phyloP scores from a whole-genome alignment of 2,888 invertebrate genomes.

The Pegoplata infirma region DNA sequence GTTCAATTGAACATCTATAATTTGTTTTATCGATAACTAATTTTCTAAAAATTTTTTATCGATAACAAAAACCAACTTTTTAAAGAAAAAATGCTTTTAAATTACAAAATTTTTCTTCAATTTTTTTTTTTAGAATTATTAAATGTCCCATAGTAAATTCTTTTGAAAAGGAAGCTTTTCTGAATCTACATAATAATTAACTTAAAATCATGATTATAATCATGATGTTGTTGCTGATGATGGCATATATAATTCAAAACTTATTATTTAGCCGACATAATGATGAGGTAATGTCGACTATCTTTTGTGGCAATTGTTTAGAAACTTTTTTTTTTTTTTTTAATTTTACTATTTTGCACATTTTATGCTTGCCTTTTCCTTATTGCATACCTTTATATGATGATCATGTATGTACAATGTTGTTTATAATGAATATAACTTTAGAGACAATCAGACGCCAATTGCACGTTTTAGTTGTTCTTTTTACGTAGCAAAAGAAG shows the following conservation, averaged over 20 bases:
- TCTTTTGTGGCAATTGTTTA: constrained; percentile 12
- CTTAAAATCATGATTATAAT: constrained; percentile 25
- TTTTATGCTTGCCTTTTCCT: neutral
- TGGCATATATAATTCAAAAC: neutral
- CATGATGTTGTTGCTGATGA: constrained; percentile 1
- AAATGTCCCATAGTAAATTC: too few species aligned
- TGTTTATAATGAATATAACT: constrained; percentile 60
- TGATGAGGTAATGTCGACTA: neutral
- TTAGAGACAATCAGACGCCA: constrained; percentile 63
- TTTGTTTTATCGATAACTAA: too few species aligned
- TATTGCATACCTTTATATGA: constrained; percentile 17
- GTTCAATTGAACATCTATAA: too few species aligned
- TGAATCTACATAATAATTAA: too few species aligned
- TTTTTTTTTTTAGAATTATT: too few species aligned
- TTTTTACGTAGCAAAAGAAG: constrained; percentile 20
- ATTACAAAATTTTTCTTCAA: too few species aligned
- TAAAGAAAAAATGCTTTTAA: too few species aligned
- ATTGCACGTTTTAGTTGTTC: constrained; percentile 62
- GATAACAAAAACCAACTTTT: too few species aligned
- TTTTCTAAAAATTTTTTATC: too few species aligned
- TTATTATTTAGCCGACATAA: neutral
- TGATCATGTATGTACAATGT: constrained; percentile 30
- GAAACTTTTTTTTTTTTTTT: neutral
- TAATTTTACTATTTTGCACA: constrained; percentile 37
- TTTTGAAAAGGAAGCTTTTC: too few species aligned